These are phyloP conservation scores for Thamnophis sirtalis DNA, from an alignment of 2,113 vertebrate species.

Conservation along the genomic window DNA sequence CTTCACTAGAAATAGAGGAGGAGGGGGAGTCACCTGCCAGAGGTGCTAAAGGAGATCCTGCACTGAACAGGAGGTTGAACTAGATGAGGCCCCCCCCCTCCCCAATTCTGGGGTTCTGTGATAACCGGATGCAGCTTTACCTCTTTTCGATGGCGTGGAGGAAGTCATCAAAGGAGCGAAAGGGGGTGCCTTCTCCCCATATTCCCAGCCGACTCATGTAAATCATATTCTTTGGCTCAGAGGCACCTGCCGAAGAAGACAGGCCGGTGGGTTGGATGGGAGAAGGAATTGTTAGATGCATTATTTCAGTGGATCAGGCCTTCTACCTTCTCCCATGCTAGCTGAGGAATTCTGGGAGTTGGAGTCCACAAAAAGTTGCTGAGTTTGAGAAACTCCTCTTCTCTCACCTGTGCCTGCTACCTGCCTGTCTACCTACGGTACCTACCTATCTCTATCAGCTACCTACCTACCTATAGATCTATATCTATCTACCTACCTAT, in stretches of 20 bases:
- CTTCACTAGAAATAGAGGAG: not conserved
- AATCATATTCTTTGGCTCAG: slow-evolving; percentile 99
- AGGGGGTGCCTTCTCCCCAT: slow-evolving; percentile 95
- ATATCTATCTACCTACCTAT: no score
- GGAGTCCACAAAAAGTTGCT: not conserved
- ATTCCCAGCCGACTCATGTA: slow-evolving; percentile 99
- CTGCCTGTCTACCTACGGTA: no score
- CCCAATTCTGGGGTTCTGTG: not conserved
- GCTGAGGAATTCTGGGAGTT: not conserved
- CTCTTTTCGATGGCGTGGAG: slow-evolving; percentile 95
- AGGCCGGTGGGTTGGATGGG: not conserved
- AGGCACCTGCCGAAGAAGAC: slow-evolving; percentile 79
- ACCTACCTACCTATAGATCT: not conserved
- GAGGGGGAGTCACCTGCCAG: not conserved
- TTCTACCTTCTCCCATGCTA: not conserved
- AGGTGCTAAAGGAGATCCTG: not conserved
- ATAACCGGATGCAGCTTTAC: slow-evolving; percentile 58
- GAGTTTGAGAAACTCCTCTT: not conserved
- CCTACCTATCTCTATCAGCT: not conserved
- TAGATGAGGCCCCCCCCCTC: not conserved
- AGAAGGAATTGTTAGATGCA: not conserved
- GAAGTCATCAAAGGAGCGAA: slow-evolving; percentile 92
- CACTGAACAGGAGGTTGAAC: not conserved
- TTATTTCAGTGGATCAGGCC: not conserved
- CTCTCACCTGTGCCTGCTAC: not conserved